A percentile compares a stretch with the other conserved stretches of the same genome.
Conservation (phyloP, 2,797 vertebrate species). For the Sus cebifrons region DNA sequence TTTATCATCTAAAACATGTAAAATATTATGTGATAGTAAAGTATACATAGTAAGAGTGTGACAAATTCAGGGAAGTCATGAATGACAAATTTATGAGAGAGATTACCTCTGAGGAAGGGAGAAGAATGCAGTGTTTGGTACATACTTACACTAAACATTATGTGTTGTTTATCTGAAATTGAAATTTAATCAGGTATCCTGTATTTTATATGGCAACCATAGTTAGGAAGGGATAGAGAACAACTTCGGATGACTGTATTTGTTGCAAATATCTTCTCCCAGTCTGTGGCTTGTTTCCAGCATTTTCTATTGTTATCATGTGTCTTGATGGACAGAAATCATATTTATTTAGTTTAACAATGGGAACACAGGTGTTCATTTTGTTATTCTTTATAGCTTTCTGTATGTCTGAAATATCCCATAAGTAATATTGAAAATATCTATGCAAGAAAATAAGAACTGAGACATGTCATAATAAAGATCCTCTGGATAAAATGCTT, state of each 20-base stretch:
- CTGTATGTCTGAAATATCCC: conserved; percentile 2
- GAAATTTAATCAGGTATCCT: background rate
- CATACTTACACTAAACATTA: background rate
- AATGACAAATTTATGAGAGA: background rate
- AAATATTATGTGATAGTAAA: background rate
- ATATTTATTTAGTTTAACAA: conserved; percentile 44
- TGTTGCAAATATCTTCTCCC: background rate
- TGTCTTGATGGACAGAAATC: conserved; percentile 35
- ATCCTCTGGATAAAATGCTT: background rate
- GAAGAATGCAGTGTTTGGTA: background rate
- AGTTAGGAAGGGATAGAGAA: background rate
- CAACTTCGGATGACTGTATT: background rate
- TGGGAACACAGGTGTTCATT: conserved; percentile 21
- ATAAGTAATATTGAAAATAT: conserved; percentile 60
- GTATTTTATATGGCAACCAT: background rate
- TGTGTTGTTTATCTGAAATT: conserved; percentile 21
- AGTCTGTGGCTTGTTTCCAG: background rate
- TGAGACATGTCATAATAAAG: conserved; percentile 2
- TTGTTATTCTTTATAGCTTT: conserved; percentile 67
- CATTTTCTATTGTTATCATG: background rate
- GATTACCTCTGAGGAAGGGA: background rate
- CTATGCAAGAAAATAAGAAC: conserved; percentile 8
- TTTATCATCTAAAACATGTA: conserved; percentile 27
- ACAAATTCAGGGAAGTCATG: conserved; percentile 6
- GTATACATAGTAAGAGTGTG: background rate